Base-by-base conservation (phyloP, 2,797 vertebrate genomes). In the Phyllotis vaccarum region DNA sequence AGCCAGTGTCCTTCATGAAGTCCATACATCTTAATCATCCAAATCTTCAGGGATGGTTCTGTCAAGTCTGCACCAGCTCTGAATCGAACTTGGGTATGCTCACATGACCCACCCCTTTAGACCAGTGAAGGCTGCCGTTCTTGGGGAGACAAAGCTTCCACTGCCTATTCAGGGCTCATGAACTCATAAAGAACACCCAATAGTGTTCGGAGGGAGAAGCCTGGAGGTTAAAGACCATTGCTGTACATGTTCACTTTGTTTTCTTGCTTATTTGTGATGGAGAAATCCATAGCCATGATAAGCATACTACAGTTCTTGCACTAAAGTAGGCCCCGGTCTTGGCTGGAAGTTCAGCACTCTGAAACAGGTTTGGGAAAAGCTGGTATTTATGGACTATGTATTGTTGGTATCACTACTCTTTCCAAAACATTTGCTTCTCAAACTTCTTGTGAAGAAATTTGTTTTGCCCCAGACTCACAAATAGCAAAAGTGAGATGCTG, bases 401-500 rank as follows among this genome's bases (percentile, higher is more conserved):
- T n/a, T 60, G 6, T 10, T 31, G 54, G 40, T 40, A 66, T 88
- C 80, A 58, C 16, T 66, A 43, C 34, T 14, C 19, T 91, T 92
- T 46, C 68, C 37, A 81, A n/a, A 86, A 52, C 49, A 49, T n/a
- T 76, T 70, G 40, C 86, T 70, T 19, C 86, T 82, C 88, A 66
- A 96, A 82, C 43, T 78, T 13, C 22, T 12, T n/a, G 58, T 21
- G 14, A 78, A 82, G 60, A 37, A 75, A 14, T 49, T 29, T 60
- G 17, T 46, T 78, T 78, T 68, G 64, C n/a, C 16, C 68, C 66
- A 92, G 49, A 72, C 49, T 92, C 70, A 93, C 11, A 89, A 22
- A 40, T 29, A 29, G 86, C 90, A 24, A 79, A 86, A 79, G 94
- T 21, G 8, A 91, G 74, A 89, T 13, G 19, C 40, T 13, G 19